phyloP scores from a whole-genome alignment of 2,113 vertebrate genomes.

The Ardeotis arabs region DNA sequence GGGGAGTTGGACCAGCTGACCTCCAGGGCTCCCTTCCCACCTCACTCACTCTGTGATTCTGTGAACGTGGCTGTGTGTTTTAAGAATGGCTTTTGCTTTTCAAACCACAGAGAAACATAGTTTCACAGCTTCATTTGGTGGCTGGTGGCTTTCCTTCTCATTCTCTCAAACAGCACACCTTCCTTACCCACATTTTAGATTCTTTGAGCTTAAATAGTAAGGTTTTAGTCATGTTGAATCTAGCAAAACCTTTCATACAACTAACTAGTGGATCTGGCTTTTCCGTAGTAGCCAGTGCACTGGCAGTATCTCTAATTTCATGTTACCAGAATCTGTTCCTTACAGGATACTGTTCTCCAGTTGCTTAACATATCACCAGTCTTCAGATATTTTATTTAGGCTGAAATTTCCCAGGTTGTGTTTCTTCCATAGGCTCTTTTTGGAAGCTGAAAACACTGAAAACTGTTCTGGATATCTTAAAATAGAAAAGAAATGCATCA shows the following conservation, averaged over 20 bases:
- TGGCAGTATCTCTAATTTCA: background rate
- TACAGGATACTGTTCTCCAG: background rate
- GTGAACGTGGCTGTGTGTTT: background rate
- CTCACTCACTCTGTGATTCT: background rate
- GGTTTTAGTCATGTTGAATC: background rate
- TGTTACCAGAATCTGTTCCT: background rate
- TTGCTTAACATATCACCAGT: background rate
- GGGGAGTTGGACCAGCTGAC: background rate
- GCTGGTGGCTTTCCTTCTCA: background rate
- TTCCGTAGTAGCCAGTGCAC: background rate
- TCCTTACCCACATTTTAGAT: background rate
- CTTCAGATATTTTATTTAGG: background rate
- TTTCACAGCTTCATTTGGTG: background rate
- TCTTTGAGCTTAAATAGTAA: background rate
- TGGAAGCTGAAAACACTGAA: background rate
- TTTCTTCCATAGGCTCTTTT: background rate
- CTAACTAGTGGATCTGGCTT: background rate
- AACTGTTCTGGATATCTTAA: background rate
- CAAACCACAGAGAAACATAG: background rate
- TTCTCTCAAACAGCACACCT: background rate
- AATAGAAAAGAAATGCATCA: background rate
- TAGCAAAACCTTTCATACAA: background rate
- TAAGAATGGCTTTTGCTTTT: background rate
- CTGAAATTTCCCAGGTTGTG: background rate
- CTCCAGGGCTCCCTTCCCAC: background rate